phyloP scores from a whole-genome alignment of 2,888 invertebrate species.

The Protula sp. region DNA sequence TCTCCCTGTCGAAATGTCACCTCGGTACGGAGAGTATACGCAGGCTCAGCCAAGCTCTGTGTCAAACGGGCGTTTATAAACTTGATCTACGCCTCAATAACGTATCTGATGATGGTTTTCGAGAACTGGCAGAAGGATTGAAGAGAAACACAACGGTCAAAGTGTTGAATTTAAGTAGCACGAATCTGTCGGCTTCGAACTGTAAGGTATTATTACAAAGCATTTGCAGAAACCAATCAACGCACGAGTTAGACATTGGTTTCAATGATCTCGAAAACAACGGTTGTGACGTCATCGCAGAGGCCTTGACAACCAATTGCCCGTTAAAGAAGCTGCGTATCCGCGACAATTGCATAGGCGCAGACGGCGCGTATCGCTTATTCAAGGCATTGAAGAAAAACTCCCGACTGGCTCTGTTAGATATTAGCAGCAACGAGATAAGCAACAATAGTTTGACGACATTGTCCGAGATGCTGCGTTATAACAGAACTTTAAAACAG shows the following conservation, averaged over 20 bases:
- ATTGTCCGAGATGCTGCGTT: constrained; percentile 38
- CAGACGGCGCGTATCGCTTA: constrained; percentile 39
- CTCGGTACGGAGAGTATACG: constrained; percentile 33
- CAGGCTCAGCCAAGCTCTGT: constrained; percentile 29
- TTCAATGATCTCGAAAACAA: constrained; percentile 44
- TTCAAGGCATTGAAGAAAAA: constrained; percentile 39
- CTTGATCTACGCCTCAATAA: constrained; percentile 43
- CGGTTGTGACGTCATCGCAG: constrained; percentile 36
- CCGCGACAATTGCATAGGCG: constrained; percentile 39
- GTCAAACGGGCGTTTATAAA: constrained; percentile 29
- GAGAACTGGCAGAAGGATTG: constrained; percentile 33
- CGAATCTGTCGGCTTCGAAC: constrained; percentile 35
- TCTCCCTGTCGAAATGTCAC: constrained; percentile 45
- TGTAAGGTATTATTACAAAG: constrained; percentile 32
- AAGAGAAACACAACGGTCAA: constrained; percentile 32
- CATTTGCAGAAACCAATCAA: constrained; percentile 28
- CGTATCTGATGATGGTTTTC: constrained; percentile 38
- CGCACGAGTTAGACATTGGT: constrained; percentile 46
- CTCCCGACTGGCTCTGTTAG: constrained; percentile 36
- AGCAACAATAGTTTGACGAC: constrained; percentile 38
- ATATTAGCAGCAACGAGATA: constrained; percentile 45
- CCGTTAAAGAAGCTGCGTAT: constrained; percentile 39
- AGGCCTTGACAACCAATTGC: constrained; percentile 34
- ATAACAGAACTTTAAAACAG: constrained; percentile 36
- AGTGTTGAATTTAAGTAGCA: constrained; percentile 42